Base-by-base conservation (phyloP, 30 jellyfish, hydroid and myxozoan genomes). In the Chironex yamaguchii region DNA sequence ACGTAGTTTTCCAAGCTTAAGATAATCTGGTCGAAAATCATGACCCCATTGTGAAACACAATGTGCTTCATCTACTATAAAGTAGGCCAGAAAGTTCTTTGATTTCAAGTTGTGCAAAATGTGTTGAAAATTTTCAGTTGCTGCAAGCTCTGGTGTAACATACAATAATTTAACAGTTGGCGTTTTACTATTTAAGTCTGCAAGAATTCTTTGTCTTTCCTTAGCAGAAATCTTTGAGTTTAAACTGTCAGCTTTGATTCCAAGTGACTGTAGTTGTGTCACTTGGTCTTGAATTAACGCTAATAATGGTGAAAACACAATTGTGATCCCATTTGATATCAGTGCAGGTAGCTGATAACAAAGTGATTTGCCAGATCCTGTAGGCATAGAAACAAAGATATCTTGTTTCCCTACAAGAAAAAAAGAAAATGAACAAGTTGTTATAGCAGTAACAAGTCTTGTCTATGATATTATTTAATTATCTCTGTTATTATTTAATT, bases 31-130 rank as follows among this genome's bases (percentile, higher is more conserved):
- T 35, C 99, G 62, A 49, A 95, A 95, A 62, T 95, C 99, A 90
- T 95, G 99, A 6, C 99, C 99, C 99, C 99, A 95, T 29, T 84
- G 97, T 22, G 98, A 89, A 2, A 95, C 97, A 72, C 99, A 95
- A 74, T 95, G 99, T 2, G 99, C 99, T 68, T 95, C 99, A 76
- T 95, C 99, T 28, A 95, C 96, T 33, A 87, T 97, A 75, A 95
- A 90, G 66, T 42, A 89, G 31, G 96, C 79, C 4, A 95, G 78
- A 76, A 65, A 36, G 14, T 76, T 62, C 53, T 88, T 84, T 25
- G 23, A 76, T 52, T 53, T 74, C 53, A 89, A 34, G 14, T 87
- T 54, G 24, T 21, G 14, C 67, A 94, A 75, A 49, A 88, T 36
- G 14, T 69, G 52, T 29, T 79, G 71, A 74, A 94, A 89, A 76